Conservation (phyloP, 2,113 vertebrate genomes). For the Epinephelus cyanopodus region DNA sequence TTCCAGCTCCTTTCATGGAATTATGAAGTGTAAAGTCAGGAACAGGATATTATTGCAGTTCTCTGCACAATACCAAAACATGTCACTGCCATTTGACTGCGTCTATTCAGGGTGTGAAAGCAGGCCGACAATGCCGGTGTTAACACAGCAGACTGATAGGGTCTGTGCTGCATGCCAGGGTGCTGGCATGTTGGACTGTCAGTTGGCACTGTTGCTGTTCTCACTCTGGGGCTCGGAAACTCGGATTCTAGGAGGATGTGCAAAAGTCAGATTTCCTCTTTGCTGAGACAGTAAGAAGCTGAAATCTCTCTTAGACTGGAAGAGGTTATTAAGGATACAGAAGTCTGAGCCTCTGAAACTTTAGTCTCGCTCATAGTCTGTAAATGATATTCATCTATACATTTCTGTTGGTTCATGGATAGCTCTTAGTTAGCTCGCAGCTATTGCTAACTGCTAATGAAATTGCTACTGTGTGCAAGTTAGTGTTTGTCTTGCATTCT, state of each 20-base stretch:
- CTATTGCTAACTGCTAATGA: background rate
- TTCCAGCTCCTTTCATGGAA: conserved; percentile 73
- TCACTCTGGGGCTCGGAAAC: conserved; percentile 36
- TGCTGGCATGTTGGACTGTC: conserved; percentile 46
- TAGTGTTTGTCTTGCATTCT: background rate
- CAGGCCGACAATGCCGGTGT: conserved; percentile 64
- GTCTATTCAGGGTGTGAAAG: conserved; percentile 73
- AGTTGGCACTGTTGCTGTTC: conserved; percentile 55
- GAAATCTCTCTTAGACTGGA: conserved; percentile 13
- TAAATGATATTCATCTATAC: background rate
- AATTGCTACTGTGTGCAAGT: background rate
- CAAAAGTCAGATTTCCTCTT: conserved; percentile 36
- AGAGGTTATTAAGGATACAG: conserved; percentile 14
- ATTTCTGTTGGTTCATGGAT: background rate
- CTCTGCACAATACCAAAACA: conserved; percentile 79
- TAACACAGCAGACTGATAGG: conserved; percentile 68
- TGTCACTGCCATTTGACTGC: conserved; percentile 68
- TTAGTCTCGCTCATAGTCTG: background rate
- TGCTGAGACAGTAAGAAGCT: conserved; percentile 33
- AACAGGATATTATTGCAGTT: conserved; percentile 84
- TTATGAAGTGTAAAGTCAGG: conserved; percentile 82
- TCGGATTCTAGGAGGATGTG: conserved; percentile 25
- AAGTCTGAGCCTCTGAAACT: conserved; percentile 7
- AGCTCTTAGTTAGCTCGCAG: background rate
- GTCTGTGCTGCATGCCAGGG: conserved; percentile 56